Evolutionary conservation across 2,888 invertebrate genomes (phyloP), one percentile per base, ranked within the genome.

Genomic region (Catotricha subobsoleta): DNA sequence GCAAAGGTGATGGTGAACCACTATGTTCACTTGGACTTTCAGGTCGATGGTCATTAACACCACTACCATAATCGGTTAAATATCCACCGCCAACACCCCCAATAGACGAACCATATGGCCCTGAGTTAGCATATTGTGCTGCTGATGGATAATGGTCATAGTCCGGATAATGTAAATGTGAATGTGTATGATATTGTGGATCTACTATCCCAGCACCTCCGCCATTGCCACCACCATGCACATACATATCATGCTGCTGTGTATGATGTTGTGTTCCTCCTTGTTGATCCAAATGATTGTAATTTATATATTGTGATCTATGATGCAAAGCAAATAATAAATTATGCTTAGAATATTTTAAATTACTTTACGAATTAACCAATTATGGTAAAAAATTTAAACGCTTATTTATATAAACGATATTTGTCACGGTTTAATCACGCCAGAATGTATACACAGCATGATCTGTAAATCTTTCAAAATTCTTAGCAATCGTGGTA

Each of bases 11-110:
- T 30, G 68, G 68, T 47, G 68, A 68, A 44, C 67, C 68, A 50
- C 68, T 68, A 48, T 42, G 37, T 49, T 71, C 70, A 48, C 69
- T 69, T 21, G 69, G 67, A 58, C 68, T 66, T 51, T 70, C 67
- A 47, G 71, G 68, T 39, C 66, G 66, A 39, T 65, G 51, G 48
- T 65, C 65, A 13, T 66, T 58, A 36, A 57, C 52, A 38, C 50
- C 50, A 12, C 57, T 54, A 16, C 57, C 54, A 46, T 59, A 56
- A 39, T 58, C 64, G 8, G 66, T 65, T 45, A 65, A 53, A 51
- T 57, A 54, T 27, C 50, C 48, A 41, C 53, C 47, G 28, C 44
- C 43, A 21, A 43, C 44, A 23, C 37, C 48, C 39, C 49, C 51
- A 45, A 48, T 47, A 30, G 48, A 51, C 29, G 49, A 52, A 29